phyloP scores from a whole-genome alignment of 53 echinoderm and acorn worm species.

The Astropecten irregularis region DNA sequence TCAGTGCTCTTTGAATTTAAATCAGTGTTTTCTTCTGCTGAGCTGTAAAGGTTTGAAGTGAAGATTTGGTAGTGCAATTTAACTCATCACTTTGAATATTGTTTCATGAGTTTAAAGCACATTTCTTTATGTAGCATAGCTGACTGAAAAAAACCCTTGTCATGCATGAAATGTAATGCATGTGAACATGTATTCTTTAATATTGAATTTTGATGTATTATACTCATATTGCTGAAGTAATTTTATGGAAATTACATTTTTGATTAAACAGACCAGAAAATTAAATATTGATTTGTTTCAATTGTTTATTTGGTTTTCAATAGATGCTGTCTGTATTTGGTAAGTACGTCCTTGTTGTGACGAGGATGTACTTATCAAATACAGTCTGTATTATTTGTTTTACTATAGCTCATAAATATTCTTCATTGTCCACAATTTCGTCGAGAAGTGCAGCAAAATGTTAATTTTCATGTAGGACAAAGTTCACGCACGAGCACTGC shows the following conservation, averaged over 20 bases:
- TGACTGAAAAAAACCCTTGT: background rate
- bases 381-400: too few species aligned
- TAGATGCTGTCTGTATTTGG: too few species aligned
- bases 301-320: too few species aligned
- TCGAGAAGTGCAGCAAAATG: too few species aligned
- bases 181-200: background rate
- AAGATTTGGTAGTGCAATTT: background rate
- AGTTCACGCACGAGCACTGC: too few species aligned
- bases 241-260: slow-evolving; percentile 4
- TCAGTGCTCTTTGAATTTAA: background rate
- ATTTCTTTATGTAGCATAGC: background rate
- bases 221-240: background rate
- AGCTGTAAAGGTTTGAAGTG: too few species aligned
- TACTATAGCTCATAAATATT: too few species aligned
- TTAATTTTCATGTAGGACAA: too few species aligned
- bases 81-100: background rate
- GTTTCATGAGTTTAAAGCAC: background rate
- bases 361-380: too few species aligned
- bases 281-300: too few species aligned
- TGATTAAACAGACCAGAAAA: background rate
- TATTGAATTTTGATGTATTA: slow-evolving; percentile 8
- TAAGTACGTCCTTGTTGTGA: too few species aligned
- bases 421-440: too few species aligned
- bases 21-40: background rate
- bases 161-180: slow-evolving; percentile 2